Percentiles rank a stretch among this genome's conserved stretches.
Evolutionary conservation across 1,140 invertebrate species (phyloP).

Genomic region (Galleria mellonella): DNA sequence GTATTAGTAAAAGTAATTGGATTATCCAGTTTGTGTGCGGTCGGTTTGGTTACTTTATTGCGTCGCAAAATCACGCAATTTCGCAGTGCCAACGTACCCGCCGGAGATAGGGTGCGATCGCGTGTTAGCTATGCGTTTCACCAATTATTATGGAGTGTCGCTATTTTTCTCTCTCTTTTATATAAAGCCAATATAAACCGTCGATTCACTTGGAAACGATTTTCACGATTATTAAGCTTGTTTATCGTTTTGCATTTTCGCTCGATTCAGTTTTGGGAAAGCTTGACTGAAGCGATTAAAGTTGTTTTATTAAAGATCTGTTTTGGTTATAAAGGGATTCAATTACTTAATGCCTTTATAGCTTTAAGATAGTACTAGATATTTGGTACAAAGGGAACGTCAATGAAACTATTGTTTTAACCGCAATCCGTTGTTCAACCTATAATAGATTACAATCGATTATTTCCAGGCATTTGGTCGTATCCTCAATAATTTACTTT

Average conservation of each 20-base stretch:
- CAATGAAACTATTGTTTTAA: too few relatives aligned
- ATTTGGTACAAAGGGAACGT: too few relatives aligned
- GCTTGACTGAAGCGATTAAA: too few relatives aligned
- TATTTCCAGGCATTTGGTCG: not conserved
- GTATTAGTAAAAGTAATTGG: too few relatives aligned
- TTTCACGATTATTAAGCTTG: not conserved
- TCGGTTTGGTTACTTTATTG: not conserved
- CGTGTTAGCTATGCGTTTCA: not conserved
- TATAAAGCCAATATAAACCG: not conserved
- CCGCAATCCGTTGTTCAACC: too few relatives aligned
- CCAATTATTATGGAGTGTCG: not conserved
- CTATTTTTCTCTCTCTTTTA: not conserved
- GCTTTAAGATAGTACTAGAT: too few relatives aligned
- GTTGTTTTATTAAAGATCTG: too few relatives aligned
- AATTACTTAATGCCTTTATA: too few relatives aligned
- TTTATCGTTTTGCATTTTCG: not conserved
- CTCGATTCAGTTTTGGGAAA: too few relatives aligned
- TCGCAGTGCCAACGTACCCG: not conserved
- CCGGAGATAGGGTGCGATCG: not conserved
- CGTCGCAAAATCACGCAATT: not conserved
- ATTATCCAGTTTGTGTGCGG: too few relatives aligned
- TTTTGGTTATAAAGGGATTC: too few relatives aligned
- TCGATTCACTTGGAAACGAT: not conserved
- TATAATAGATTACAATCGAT: too few relatives aligned
- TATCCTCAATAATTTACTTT: conserved; percentile 1